Base-by-base conservation (phyloP, 2,113 vertebrate genomes). In the Neolamprologus fasciatus region DNA sequence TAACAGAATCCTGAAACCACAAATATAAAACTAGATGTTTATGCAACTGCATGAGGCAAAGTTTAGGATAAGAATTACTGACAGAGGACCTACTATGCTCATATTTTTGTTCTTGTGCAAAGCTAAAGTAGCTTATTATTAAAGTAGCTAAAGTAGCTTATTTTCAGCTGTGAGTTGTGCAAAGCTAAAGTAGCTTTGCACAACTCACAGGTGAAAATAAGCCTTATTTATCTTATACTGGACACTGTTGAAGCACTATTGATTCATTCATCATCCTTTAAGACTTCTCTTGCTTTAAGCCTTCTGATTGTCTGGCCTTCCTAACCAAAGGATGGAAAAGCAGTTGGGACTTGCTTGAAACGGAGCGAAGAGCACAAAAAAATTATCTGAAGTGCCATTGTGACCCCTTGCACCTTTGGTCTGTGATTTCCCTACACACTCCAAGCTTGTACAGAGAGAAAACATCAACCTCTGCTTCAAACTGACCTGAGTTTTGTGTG, bases 341-440 rank as follows among this genome's bases (percentile, higher is more conserved):
- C 71, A 76, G 23, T 7, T 47, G 4, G 14, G 68, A 73, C 68
- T 17, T 28, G 21, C n/a, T 9, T 73, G 14, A 45, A 45, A 7
- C 0, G 2, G 21, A 73, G 37, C 1, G 21, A 45, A 45, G 13
- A 73, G 13, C 0, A 73, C 37, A 73, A 73, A 71, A 23, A 1
- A 9, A 2, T 16, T 1, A 42, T 45, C 37, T 26, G 21, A 73
- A 45, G 21, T 26, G 0, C 5, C n/a, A 21, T 28, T 0, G 4
- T 47, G 68, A 19, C 40, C 23, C 3, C 21, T 17, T 7, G 40
- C 66, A 73, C 21, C 13, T 14, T 14, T 76, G 40, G 21, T 17
- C 68, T 17, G 21, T 10, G 23, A 47, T 47, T 47, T 71, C 1
- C 66, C 12, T 4, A 45, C n/a, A 0, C 8, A 73, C 13, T 26